These are phyloP conservation scores for Spermophilus dauricus DNA, from an alignment of 2,113 vertebrate species.

Conservation along the genomic window DNA sequence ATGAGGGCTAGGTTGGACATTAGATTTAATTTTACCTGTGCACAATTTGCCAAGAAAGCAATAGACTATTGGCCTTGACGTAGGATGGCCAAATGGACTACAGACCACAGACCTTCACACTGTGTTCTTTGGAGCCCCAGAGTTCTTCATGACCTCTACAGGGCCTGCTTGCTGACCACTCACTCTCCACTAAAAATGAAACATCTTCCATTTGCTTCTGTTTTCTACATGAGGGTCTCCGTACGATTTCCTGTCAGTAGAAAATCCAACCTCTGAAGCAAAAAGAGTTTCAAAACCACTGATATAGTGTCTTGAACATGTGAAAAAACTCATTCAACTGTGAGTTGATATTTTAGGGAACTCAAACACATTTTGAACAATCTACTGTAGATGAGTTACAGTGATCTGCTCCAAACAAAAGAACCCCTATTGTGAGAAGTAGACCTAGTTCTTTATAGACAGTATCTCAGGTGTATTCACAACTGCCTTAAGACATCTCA, in stretches of 20 bases:
- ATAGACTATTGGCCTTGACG: not conserved
- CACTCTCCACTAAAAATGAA: not conserved
- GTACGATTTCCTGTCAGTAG: not conserved
- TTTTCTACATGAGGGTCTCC: not conserved
- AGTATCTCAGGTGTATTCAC: not conserved
- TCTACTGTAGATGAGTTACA: not conserved
- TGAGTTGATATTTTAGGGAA: not conserved
- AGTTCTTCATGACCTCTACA: not conserved
- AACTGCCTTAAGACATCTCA: not conserved
- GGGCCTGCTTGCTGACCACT: not conserved
- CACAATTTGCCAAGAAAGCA: not conserved
- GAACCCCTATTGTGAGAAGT: not conserved
- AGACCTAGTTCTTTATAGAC: not conserved
- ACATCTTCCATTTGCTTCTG: not conserved
- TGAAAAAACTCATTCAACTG: not conserved
- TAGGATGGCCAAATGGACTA: not conserved
- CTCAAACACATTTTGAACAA: not conserved
- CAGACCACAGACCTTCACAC: not conserved
- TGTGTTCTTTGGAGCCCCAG: not conserved
- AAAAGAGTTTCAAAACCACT: not conserved
- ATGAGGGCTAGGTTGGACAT: not conserved
- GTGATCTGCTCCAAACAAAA: not conserved
- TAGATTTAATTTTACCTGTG: not conserved
- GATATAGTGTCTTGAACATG: too few species aligned
- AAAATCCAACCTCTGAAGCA: not conserved